phyloP scores from a whole-genome alignment of 2,113 vertebrate species.

The Sturnus vulgaris region DNA sequence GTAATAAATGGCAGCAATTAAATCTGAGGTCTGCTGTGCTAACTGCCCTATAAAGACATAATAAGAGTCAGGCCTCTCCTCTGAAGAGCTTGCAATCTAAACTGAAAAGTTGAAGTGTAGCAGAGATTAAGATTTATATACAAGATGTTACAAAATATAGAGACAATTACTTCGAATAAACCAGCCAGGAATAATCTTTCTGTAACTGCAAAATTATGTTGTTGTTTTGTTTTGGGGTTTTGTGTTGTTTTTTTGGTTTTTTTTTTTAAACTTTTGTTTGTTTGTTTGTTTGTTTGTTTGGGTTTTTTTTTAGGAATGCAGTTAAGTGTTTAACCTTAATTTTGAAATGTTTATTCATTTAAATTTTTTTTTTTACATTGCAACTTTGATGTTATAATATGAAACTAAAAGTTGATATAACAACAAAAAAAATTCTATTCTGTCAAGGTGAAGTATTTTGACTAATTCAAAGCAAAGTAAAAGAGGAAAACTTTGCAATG shows the following conservation, averaged over 20 bases:
- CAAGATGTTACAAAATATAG: not conserved
- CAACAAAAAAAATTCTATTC: not conserved
- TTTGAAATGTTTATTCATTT: not conserved
- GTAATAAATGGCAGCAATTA: not conserved
- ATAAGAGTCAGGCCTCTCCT: not conserved
- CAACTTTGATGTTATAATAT: not conserved
- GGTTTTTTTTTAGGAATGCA: not conserved
- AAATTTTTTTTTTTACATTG: not conserved
- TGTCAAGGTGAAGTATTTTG: not conserved
- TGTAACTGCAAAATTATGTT: not conserved
- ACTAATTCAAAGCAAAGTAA: not conserved
- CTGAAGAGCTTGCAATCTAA: not conserved
- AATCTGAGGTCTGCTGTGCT: not conserved
- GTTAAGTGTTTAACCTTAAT: not conserved
- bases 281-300: not conserved
- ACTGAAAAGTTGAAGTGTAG: not conserved
- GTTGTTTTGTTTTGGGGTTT: fast-evolving
- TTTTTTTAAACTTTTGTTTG: too few relatives aligned
- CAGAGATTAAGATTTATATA: not conserved
- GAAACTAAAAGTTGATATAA: not conserved
- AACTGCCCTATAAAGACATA: not conserved
- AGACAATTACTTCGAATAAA: not conserved
- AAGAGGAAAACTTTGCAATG: not conserved
- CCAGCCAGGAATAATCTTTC: not conserved
- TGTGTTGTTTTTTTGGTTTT: not conserved